A percentile compares a stretch with the other conserved stretches of the same genome.
These are phyloP conservation scores for Peromyscus maniculatus DNA, from an alignment of 2,113 vertebrate genomes.

Conservation along the genomic window DNA sequence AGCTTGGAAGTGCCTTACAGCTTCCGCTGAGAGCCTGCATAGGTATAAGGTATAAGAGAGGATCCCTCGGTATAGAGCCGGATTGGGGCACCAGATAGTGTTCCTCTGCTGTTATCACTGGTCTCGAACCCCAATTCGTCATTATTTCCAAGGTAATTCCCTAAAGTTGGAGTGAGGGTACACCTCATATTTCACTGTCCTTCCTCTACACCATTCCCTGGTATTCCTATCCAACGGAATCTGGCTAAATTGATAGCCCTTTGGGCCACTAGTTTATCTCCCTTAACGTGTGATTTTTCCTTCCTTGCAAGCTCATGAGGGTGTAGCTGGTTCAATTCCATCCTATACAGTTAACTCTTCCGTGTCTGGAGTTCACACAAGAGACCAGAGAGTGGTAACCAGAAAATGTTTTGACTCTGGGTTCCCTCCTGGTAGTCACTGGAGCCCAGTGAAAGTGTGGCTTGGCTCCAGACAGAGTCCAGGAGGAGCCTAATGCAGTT, in stretches of 20 bases:
- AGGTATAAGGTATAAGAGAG: background rate
- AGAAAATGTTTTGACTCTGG: background rate
- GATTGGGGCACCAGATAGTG: background rate
- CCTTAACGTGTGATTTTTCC: background rate
- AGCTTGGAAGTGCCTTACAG: background rate
- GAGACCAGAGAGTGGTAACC: background rate
- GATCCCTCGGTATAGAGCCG: background rate
- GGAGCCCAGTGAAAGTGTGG: background rate
- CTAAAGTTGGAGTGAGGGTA: background rate
- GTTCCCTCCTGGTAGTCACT: background rate
- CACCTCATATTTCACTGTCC: background rate
- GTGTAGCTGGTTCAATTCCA: background rate
- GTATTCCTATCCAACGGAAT: background rate
- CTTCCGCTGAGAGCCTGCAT: background rate
- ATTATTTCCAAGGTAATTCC: background rate
- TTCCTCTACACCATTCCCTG: background rate
- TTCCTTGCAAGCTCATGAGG: background rate
- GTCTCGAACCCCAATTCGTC: slow-evolving; percentile 43
- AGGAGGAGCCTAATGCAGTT: background rate
- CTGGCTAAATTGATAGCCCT: background rate
- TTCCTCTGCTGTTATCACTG: slow-evolving; percentile 14
- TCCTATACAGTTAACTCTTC: background rate
- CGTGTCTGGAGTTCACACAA: background rate
- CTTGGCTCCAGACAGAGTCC: background rate
- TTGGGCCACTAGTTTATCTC: background rate